Percentiles rank a stretch among this genome's conserved stretches.
These are phyloP conservation scores for Drosophila emarginata DNA, from an alignment of 2,888 invertebrate species.

Conservation along the genomic window DNA sequence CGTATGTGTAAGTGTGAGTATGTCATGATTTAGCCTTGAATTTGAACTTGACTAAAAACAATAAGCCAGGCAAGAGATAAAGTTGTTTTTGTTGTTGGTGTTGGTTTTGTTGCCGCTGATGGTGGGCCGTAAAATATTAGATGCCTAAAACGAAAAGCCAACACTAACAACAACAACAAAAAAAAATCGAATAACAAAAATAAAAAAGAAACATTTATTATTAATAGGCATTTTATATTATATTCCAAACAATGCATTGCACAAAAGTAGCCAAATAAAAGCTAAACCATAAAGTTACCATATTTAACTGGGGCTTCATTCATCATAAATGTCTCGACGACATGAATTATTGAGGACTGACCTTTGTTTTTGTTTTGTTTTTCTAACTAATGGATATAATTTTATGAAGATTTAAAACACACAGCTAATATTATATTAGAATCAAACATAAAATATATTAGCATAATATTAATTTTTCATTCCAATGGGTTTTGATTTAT, in stretches of 20 bases:
- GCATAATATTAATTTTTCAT: not conserved
- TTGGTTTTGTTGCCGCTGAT: not conserved
- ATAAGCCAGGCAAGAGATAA: conserved; percentile 37
- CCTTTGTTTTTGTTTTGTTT: conserved; percentile 34
- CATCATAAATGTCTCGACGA: conserved; percentile 38
- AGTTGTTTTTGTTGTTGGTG: conserved; percentile 27
- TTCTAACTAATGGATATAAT: conserved; percentile 2
- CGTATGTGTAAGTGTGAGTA: conserved; percentile 5
- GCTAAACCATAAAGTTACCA: conserved; percentile 43
- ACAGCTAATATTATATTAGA: not conserved
- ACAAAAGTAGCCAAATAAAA: conserved; percentile 33
- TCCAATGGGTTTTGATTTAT: not conserved
- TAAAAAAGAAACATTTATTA: conserved; percentile 30
- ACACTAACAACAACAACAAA: not conserved
- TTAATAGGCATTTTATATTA: conserved; percentile 25
- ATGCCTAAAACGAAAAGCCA: conserved; percentile 17
- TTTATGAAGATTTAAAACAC: not conserved
- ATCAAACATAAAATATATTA: not conserved
- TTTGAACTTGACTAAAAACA: conserved; percentile 71
- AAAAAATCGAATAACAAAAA: not conserved
- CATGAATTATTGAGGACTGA: conserved; percentile 10
- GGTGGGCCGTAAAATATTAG: conserved; percentile 56
- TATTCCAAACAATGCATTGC: conserved; percentile 40
- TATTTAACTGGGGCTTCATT: conserved; percentile 36
- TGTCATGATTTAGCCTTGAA: conserved; percentile 68